phyloP scores from a whole-genome alignment of 2,797 vertebrate genomes.

The Taenioides sp. region DNA sequence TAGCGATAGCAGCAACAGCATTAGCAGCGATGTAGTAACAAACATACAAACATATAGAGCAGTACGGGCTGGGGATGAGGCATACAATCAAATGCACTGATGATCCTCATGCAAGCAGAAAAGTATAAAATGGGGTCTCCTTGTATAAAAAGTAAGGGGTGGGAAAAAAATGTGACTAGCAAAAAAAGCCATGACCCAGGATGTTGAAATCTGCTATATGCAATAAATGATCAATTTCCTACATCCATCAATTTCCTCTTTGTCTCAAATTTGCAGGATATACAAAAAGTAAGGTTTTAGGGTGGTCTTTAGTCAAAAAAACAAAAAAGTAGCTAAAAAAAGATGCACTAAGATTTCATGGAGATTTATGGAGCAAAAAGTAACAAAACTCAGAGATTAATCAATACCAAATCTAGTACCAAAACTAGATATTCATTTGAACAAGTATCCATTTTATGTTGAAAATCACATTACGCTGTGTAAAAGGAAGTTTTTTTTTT shows the following conservation, averaged over 20 bases:
- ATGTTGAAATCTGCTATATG: background rate
- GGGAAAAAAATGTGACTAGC: background rate
- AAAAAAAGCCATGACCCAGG: background rate
- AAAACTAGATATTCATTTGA: background rate
- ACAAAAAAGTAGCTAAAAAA: background rate
- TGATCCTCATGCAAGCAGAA: conserved; percentile 8
- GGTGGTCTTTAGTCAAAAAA: background rate
- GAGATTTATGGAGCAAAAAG: background rate
- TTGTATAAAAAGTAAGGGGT: background rate
- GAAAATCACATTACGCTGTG: background rate
- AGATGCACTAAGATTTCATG: background rate
- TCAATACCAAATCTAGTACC: background rate
- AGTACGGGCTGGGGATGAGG: conserved; percentile 14
- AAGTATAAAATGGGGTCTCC: conserved; percentile 3
- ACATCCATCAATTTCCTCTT: background rate
- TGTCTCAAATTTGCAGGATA: background rate
- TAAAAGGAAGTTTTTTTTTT: no score
- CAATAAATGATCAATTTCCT: background rate
- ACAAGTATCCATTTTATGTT: background rate
- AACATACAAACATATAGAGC: conserved; percentile 25
- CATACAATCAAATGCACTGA: conserved; percentile 42
- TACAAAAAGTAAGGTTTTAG: background rate
- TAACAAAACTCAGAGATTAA: background rate
- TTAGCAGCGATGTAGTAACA: conserved; percentile 71
- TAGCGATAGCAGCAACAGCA: conserved; percentile 69